Base-by-base conservation (phyloP, 2,888 invertebrate species). In the Cantharis nigra region DNA sequence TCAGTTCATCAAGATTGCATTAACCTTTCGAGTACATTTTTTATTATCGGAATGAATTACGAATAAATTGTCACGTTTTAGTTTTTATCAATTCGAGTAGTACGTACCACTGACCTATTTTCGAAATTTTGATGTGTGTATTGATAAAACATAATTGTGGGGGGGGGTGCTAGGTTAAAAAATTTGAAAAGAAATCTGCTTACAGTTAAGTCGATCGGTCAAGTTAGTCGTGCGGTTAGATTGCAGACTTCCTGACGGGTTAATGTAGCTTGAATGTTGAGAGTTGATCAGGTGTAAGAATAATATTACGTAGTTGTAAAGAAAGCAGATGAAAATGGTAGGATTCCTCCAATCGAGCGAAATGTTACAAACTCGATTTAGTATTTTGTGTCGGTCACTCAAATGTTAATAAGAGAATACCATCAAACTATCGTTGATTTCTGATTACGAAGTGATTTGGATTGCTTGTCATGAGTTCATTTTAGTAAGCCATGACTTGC, bases 391-490 rank as follows among this genome's bases (percentile, higher is more conserved):
- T 79, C 79, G 81, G 80, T 74, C 75, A 72, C 72, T 79, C 62
- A 77, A 78, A 79, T 78, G 78, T 77, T 82, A 81, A 80, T 82
- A 82, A 80, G 79, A 78, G 73, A 80, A 76, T 78, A 77, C 79
- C 78, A 67, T 67, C 65, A 74, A 69, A 74, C 79, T 76, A 75
- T 79, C 79, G 77, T 76, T 83, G 83, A 82, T 83, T 82, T 84
- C 82, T 83, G 82, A 83, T 82, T 81, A 79, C 80, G 76, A 80
- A 81, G 82, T 79, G 80, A 80, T 81, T 82, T 78, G 82, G 82
- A 83, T 83, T 82, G 81, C 82, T 81, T 82, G 84, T 84, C 84
- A 84, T 82, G 82, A 83, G 83, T 82, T 83, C 82, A 79, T 83
- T 82, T 83, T 82, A 81, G 81, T 80, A 78, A 78, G 79, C 81